These are phyloP conservation scores for Laupala kohalensis DNA, from an alignment of 1,140 invertebrate species.

Conservation along the genomic window DNA sequence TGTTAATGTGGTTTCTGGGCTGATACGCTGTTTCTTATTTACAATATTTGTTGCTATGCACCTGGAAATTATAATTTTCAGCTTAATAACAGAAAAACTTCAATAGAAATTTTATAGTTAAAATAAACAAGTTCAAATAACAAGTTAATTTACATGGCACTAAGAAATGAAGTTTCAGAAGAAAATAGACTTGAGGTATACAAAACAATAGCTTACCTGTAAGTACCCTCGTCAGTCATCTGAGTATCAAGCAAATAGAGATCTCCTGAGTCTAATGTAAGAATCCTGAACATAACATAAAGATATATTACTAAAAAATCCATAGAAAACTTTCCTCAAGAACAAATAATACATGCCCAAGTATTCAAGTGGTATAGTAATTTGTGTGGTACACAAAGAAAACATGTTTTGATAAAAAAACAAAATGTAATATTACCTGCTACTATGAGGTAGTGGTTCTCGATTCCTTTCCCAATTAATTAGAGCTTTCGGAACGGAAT, in stretches of 20 bases:
- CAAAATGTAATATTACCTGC: conserved; percentile 9
- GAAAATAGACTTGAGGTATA: background rate
- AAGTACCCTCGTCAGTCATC: conserved; percentile 40
- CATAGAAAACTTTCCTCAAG: no score
- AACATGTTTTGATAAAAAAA: no score
- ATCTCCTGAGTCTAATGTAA: conserved; percentile 37
- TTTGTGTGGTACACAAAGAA: no score
- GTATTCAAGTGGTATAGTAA: no score
- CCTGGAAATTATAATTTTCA: conserved; percentile 18
- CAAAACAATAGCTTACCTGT: conserved; percentile 30
- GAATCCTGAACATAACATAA: no score
- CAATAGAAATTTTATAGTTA: no score
- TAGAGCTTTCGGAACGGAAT: conserved; percentile 35
- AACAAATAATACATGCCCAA: no score
- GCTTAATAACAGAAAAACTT: background rate
- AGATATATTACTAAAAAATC: no score
- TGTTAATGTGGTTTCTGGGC: conserved; percentile 32
- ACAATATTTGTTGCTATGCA: conserved; percentile 32
- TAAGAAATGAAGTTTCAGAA: background rate
- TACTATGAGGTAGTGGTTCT: conserved; percentile 27
- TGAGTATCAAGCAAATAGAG: conserved; percentile 40
- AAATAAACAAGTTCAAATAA: background rate
- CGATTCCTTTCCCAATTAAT: conserved; percentile 39
- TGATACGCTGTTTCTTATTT: conserved; percentile 34
- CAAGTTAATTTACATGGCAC: background rate